Base-by-base conservation (phyloP, 2,113 vertebrate species). In the Athene noctua region DNA sequence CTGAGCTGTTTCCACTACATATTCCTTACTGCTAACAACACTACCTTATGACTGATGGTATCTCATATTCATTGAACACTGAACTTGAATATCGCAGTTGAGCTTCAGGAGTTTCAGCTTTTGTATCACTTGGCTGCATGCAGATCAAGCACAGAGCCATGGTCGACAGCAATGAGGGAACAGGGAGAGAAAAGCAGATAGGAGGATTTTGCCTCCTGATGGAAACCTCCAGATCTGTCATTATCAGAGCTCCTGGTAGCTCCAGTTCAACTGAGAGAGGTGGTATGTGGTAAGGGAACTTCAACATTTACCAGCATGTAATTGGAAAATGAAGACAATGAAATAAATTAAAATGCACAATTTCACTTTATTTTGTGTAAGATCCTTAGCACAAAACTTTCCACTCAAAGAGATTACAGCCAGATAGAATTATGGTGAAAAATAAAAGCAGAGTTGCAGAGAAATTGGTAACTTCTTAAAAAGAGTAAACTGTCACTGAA, bases 381-480 rank as follows among this genome's bases (percentile, higher is more conserved):
- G 9, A 16, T 40, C 58, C 80, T 80, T 26, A 9, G 4, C 36
- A 66, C 38, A 78, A 68, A 72, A 78, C 51, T 88, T 94, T 73
- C 62, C 54, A 55, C 51, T 65, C 36, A 59, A 51, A 87, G 66
- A 66, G 54, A 52, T 77, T 58, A 68, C 36, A 79, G 66, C 25
- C 42, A 87, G 77, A 34, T 51, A 80, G 32, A 58, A 68, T 59
- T 51, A 58, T 3, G 18, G 51, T 67, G 78, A 94, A 86, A 97
- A 92, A 88, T 61, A 75, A 84, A 93, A 89, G 27, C 54, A 36
- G 72, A 72, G 32, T 59, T 89, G 72, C 66, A 85, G 62, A 88
- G 84, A 88, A 96, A 92, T 59, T 10, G 42, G 5, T 93, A 62
- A 90, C 71, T 92, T 97, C 95, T 97, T 94, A 57, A 96, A 96